These are phyloP conservation scores for Agrochola circellaris DNA, from an alignment of 2,888 invertebrate genomes.

Conservation along the genomic window DNA sequence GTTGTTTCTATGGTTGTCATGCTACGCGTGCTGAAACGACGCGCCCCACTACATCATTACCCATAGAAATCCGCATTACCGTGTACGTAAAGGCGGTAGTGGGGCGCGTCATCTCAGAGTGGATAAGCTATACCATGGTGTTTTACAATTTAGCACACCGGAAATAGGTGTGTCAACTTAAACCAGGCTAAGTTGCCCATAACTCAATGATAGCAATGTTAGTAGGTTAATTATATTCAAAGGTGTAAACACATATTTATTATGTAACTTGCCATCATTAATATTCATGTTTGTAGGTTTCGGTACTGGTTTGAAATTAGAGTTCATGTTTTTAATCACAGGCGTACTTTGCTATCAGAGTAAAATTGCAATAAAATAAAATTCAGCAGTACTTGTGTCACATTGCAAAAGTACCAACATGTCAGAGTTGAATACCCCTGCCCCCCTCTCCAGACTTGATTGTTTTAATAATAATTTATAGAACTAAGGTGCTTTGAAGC, in stretches of 20 bases:
- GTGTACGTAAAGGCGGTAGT: no score
- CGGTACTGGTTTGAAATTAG: slow-evolving; percentile 1
- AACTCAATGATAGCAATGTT: not conserved
- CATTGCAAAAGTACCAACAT: not conserved
- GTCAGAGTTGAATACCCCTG: not conserved
- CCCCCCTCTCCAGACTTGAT: not conserved
- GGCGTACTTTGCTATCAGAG: not conserved
- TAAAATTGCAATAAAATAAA: not conserved
- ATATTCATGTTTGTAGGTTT: slow-evolving; percentile 18
- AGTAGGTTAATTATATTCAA: slow-evolving; percentile 31
- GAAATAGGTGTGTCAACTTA: slow-evolving; percentile 6
- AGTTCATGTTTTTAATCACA: not conserved
- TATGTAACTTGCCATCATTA: slow-evolving; percentile 18
- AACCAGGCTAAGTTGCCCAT: slow-evolving; percentile 2
- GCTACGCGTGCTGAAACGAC: no score
- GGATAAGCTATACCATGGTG: not conserved
- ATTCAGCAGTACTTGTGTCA: not conserved
- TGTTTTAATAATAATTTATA: not conserved
- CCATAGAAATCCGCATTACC: no score
- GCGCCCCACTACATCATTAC: no score
- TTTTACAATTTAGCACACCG: not conserved
- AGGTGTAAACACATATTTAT: slow-evolving; percentile 18
- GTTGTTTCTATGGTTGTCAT: no score
- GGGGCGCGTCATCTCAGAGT: no score
- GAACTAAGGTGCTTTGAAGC: not conserved